Evolutionary conservation across 2,797 vertebrate genomes (phyloP).

Genomic region (Podarcis siculus): DNA sequence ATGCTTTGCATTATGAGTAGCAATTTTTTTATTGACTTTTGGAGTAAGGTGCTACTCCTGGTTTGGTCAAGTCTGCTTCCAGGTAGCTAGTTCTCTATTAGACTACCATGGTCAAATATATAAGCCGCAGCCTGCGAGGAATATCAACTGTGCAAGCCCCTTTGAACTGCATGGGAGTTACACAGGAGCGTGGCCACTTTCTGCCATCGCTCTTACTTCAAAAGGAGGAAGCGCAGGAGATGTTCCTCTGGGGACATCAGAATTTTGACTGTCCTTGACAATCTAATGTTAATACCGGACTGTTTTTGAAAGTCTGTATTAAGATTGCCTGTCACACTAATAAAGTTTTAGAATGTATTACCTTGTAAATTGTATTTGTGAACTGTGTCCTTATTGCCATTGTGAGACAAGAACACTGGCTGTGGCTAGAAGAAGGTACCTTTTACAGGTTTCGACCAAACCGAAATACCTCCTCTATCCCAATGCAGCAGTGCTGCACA

Average conservation of each 20-base stretch:
- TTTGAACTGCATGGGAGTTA: background rate
- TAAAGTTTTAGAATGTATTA: conserved; percentile 54
- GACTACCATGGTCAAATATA: background rate
- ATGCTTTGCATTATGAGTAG: background rate
- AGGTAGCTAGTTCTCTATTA: background rate
- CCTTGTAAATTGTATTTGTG: background rate
- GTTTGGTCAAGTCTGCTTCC: background rate
- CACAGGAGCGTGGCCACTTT: background rate
- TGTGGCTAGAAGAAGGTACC: background rate
- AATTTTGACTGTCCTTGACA: conserved; percentile 32
- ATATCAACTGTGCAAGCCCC: background rate
- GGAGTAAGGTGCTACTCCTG: background rate
- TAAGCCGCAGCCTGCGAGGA: background rate
- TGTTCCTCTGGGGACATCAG: conserved; percentile 55
- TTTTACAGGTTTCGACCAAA: background rate
- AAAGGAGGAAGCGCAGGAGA: background rate
- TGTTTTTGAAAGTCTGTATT: conserved; percentile 16
- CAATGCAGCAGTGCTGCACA: background rate
- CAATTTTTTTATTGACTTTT: background rate
- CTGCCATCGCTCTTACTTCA: background rate
- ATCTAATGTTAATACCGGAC: conserved; percentile 31
- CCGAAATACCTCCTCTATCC: background rate
- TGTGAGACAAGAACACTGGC: background rate
- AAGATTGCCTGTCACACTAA: conserved; percentile 61
- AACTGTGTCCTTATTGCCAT: background rate